phyloP scores from a whole-genome alignment of 2,888 invertebrate species.

The Tenthredo livida region DNA sequence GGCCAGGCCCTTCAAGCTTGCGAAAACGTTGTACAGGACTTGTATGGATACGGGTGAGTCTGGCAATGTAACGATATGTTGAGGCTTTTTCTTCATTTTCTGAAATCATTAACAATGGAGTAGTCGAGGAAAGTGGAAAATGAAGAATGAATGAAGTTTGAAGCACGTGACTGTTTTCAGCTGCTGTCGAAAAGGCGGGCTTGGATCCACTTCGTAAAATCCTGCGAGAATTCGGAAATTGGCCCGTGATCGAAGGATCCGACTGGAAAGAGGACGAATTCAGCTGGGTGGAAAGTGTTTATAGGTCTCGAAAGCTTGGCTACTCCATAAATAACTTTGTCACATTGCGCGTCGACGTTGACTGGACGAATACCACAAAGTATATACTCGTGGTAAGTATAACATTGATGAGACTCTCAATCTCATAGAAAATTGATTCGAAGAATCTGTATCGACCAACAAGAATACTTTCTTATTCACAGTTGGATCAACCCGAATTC shows the following conservation, averaged over 20 bases:
- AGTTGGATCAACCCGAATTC: conserved; percentile 93
- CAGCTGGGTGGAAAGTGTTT: neutral
- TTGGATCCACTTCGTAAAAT: neutral
- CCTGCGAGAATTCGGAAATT: neutral
- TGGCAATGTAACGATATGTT: neutral
- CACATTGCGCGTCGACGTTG: neutral
- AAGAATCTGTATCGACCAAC: conserved; percentile 84
- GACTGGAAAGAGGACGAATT: neutral
- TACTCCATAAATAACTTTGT: neutral
- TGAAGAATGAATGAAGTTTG: neutral
- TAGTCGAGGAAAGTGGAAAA: too few relatives aligned
- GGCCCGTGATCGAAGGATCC: neutral
- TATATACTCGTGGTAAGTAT: neutral
- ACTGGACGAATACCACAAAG: conserved; percentile 82
- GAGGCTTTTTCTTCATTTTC: neutral
- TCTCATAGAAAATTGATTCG: neutral
- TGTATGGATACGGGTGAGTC: conserved; percentile 94
- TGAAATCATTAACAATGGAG: neutral
- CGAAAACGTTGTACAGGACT: conserved; percentile 90
- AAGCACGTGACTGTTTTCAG: neutral
- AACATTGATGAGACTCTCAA: neutral
- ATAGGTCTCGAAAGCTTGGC: neutral
- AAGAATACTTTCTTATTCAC: conserved; percentile 59
- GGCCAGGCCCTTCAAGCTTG: conserved; percentile 86
- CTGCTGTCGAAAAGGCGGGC: neutral